phyloP scores from a whole-genome alignment of 2,888 invertebrate genomes.

The Eupithecia insigniata region DNA sequence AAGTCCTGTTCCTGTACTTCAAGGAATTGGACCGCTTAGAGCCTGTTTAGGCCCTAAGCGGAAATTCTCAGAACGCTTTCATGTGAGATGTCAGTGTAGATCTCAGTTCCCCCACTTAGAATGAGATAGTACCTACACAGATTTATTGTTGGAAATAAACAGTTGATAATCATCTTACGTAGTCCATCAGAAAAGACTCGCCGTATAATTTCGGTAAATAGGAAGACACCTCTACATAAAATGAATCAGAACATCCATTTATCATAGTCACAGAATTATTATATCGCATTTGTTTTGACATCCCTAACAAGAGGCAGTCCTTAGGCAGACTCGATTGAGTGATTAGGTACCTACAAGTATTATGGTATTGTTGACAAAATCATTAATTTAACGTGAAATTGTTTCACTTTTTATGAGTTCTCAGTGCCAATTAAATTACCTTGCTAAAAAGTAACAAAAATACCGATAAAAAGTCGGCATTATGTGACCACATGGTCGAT shows the following conservation, averaged over 20 bases:
- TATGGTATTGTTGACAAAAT: slow-evolving; percentile 3
- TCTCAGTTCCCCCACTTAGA: no score
- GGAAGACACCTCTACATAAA: slow-evolving; percentile 21
- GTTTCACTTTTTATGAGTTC: not conserved
- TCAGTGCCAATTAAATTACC: not conserved
- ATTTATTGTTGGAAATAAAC: not conserved
- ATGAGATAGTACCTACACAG: no score
- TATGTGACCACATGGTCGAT: no score
- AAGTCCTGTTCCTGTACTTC: no score
- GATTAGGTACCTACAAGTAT: slow-evolving; percentile 28
- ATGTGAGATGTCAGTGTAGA: no score
- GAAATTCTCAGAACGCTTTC: no score
- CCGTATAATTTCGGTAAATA: slow-evolving; percentile 10
- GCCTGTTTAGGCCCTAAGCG: no score
- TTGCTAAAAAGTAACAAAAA: no score
- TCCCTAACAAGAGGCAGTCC: slow-evolving; percentile 35
- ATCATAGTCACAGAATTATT: slow-evolving; percentile 41
- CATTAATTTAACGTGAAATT: slow-evolving; percentile 1
- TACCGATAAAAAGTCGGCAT: no score
- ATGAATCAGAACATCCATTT: slow-evolving; percentile 35
- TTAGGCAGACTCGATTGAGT: slow-evolving; percentile 38
- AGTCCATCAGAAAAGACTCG: slow-evolving; percentile 4
- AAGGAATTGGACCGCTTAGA: no score
- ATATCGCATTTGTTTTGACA: slow-evolving; percentile 43
- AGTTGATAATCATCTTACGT: not conserved